Evolutionary conservation across 2,797 vertebrate species (phyloP).

Genomic region (Pteronotus mesoamericanus): DNA sequence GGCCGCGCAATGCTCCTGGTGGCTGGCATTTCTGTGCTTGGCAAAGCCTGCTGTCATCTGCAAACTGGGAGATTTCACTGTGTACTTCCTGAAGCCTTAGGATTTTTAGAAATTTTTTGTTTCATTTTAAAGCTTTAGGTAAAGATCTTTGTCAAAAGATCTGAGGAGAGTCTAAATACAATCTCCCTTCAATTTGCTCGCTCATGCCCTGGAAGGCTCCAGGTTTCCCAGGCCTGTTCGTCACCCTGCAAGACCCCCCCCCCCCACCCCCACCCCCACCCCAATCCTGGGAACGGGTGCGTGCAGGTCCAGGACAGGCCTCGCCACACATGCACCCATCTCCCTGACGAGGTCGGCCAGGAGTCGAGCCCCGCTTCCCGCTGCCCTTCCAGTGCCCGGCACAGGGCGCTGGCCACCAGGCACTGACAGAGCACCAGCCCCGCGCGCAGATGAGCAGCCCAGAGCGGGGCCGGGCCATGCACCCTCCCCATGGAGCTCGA

Average conservation of each 20-base stretch:
- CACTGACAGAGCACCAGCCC: neutral
- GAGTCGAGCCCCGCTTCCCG: neutral
- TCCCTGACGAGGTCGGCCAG: neutral
- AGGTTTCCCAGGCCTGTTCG: neutral
- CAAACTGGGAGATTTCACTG: neutral
- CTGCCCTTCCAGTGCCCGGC: neutral
- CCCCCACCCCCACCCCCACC: too few species aligned
- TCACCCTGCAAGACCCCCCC: neutral
- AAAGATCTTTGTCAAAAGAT: neutral
- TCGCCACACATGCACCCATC: neutral
- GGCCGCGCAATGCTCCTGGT: neutral
- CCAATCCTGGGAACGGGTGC: neutral
- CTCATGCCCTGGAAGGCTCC: neutral
- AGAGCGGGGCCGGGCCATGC: neutral
- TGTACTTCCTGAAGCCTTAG: neutral
- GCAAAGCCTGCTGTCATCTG: conserved; percentile 2
- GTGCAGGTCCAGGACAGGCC: neutral
- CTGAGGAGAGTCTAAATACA: neutral
- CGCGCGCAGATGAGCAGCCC: neutral
- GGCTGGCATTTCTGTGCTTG: conserved; percentile 33
- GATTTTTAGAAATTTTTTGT: neutral
- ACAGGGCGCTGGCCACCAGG: neutral
- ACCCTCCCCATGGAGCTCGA: neutral
- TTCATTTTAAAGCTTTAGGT: conserved; percentile 17
- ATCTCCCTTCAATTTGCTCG: neutral